A percentile compares a stretch with the other conserved stretches of the same genome.
Evolutionary conservation across 2,797 vertebrate species (phyloP).

Genomic region (Stomatorhinus walkeri): DNA sequence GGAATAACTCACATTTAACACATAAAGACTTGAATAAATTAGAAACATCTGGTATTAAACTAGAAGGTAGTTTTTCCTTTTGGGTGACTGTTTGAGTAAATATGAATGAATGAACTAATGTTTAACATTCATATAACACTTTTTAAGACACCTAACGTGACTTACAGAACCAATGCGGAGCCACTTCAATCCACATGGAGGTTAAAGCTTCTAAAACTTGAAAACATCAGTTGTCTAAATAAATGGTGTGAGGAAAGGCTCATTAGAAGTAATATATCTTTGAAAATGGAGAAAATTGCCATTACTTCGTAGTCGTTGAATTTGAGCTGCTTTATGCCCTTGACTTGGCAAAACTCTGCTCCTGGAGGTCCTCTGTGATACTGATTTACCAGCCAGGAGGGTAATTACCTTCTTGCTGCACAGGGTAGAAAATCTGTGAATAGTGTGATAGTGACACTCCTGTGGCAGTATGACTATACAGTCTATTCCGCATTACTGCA

Average conservation of each 20-base stretch:
- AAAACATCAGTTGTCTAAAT: neutral
- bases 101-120: neutral
- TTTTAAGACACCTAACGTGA: neutral
- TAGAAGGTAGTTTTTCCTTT: neutral
- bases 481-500: conserved; percentile 33
- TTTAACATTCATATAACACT: neutral
- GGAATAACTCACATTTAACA: neutral
- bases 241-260: neutral
- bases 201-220: neutral
- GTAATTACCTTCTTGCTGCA: conserved; percentile 52
- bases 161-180: neutral
- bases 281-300: neutral
- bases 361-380: conserved; percentile 43
- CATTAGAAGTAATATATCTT: neutral
- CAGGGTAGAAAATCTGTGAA: conserved; percentile 43
- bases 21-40: neutral
- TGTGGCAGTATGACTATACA: conserved; percentile 37
- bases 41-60: neutral
- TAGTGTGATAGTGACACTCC: conserved; percentile 40
- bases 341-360: conserved; percentile 29
- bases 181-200: neutral
- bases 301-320: neutral
- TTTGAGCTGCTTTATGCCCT: conserved; percentile 28
- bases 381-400: conserved; percentile 50
- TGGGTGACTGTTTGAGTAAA: neutral